A percentile compares a stretch with the other conserved stretches of the same genome.
Evolutionary conservation across 2,113 vertebrate genomes (phyloP).

Genomic region (Isichthys henryi): DNA sequence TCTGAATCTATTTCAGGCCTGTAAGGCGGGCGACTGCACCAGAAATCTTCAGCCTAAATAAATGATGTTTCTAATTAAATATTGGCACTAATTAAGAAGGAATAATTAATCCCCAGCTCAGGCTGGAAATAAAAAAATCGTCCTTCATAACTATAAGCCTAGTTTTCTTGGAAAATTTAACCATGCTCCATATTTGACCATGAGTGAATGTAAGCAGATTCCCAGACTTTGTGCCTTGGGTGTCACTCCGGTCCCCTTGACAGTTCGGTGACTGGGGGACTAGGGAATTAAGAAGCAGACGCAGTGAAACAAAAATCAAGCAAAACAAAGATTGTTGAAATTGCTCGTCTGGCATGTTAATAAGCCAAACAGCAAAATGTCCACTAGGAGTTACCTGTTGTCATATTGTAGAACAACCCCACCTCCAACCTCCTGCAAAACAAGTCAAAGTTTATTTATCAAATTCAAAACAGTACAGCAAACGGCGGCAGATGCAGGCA

Average conservation of each 20-base stretch:
- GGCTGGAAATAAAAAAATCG: slow-evolving; percentile 32
- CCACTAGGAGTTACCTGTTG: neutral
- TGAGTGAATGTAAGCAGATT: neutral
- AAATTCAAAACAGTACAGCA: neutral
- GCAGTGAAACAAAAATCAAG: neutral
- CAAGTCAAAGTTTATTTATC: neutral
- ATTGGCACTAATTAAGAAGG: slow-evolving; percentile 33
- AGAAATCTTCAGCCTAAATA: slow-evolving; percentile 20
- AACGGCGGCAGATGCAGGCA: neutral
- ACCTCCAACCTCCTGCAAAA: neutral
- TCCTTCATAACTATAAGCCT: slow-evolving; percentile 37
- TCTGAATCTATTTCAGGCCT: slow-evolving; percentile 2
- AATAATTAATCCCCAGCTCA: slow-evolving; percentile 36
- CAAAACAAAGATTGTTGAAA: neutral
- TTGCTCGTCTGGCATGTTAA: neutral
- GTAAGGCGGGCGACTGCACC: neutral
- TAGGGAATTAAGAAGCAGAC: neutral
- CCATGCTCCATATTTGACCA: slow-evolving; percentile 29
- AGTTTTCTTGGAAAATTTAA: slow-evolving; percentile 28
- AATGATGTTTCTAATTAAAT: slow-evolving; percentile 34
- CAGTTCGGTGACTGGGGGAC: neutral
- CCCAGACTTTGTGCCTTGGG: neutral
- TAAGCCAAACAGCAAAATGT: neutral
- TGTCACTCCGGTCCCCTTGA: neutral
- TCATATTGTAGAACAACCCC: neutral